Percentiles rank a stretch among this genome's conserved stretches.
Conservation (phyloP, 2,797 vertebrate species). For the Pitangus sulphuratus region DNA sequence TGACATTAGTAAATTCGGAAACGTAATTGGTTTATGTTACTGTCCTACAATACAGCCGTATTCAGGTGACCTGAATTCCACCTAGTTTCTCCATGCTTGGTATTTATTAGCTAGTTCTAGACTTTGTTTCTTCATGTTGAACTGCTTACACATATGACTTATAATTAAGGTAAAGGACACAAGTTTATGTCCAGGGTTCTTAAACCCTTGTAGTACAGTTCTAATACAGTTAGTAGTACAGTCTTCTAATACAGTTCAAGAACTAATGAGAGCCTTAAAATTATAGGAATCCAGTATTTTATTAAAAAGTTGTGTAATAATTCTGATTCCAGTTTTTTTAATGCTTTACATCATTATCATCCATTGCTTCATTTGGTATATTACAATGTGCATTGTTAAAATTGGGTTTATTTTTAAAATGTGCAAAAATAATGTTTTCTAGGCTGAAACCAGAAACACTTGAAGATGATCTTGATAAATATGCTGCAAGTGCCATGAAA, state of each 20-base stretch:
- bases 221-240: not conserved
- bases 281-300: not conserved
- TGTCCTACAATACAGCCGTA: not conserved
- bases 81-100: not conserved
- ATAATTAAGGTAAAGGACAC: not conserved
- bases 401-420: not conserved
- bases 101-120: not conserved
- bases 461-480: slow-evolving; percentile 85
- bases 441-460: slow-evolving; percentile 89
- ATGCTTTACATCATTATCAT: not conserved
- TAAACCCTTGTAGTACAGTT: not conserved
- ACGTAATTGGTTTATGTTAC: slow-evolving; percentile 32
- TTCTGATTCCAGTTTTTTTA: not conserved
- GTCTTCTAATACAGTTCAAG: not conserved
- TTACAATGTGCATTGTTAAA: not conserved
- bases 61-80: slow-evolving; percentile 16
- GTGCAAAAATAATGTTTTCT: slow-evolving; percentile 3
- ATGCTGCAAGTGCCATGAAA: slow-evolving; percentile 80
- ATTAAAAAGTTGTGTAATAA: not conserved
- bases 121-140: not conserved
- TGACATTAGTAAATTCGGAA: slow-evolving; percentile 42
- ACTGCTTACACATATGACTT: not conserved
- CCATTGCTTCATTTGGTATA: not conserved
- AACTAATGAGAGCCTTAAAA: not conserved
- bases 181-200: not conserved